A percentile compares a stretch with the other conserved stretches of the same genome.
Conservation (phyloP, 2,888 invertebrate genomes). For the Serrognathus titanus region DNA sequence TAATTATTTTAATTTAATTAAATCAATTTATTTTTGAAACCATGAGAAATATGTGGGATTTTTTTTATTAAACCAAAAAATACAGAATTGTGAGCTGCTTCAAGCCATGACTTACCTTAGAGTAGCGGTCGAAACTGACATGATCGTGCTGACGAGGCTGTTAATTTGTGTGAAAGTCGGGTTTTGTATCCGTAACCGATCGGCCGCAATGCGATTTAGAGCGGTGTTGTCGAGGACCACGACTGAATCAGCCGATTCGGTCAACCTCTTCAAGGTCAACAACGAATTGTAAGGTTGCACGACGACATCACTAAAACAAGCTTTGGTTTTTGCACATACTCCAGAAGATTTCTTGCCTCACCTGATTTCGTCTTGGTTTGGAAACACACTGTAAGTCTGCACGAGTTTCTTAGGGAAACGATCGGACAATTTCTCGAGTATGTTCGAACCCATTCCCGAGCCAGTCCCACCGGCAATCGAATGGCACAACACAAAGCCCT, state of each 20-base stretch:
- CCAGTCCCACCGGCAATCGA: conserved; percentile 99
- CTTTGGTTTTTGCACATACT: conserved; percentile 1
- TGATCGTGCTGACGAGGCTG: conserved; percentile 94
- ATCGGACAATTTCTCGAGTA: conserved; percentile 83
- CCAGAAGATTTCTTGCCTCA: conserved; percentile 33
- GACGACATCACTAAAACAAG: conserved; percentile 77
- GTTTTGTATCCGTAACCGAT: conserved; percentile 91
- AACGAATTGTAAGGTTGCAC: conserved; percentile 97
- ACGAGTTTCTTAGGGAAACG: conserved; percentile 97
- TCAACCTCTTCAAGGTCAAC: conserved; percentile 88
- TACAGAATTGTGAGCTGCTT: no score
- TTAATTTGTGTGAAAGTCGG: conserved; percentile 97
- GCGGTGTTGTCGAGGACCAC: conserved; percentile 98
- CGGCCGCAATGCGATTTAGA: conserved; percentile 87
- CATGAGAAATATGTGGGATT: no score
- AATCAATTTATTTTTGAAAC: no score
- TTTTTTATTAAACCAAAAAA: no score
- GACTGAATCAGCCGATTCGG: conserved; percentile 94
- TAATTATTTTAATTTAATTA: no score
- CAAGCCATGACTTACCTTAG: conserved; percentile 72
- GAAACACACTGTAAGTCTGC: conserved; percentile 98
- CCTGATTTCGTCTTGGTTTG: conserved; percentile 94
- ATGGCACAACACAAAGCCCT: conserved; percentile 97
- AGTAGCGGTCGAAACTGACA: conserved; percentile 97
- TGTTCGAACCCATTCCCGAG: conserved; percentile 97